Evolutionary conservation across 2,888 invertebrate genomes (phyloP).

Genomic region (Dryobotodes eremita): DNA sequence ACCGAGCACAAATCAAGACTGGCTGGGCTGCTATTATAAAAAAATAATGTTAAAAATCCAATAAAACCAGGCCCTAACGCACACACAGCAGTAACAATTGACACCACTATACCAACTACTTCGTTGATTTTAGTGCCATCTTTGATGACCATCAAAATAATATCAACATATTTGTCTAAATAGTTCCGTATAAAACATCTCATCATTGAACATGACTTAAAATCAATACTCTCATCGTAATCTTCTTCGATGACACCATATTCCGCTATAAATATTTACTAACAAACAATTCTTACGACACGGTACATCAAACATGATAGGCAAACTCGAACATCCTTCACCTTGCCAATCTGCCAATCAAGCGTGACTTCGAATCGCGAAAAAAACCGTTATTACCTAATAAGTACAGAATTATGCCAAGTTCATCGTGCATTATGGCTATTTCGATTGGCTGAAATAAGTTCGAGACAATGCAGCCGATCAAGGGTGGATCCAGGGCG

Average conservation of each 20-base stretch:
- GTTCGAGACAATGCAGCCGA: slow-evolving; percentile 49
- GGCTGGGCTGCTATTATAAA: neutral
- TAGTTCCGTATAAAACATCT: neutral
- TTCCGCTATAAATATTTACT: slow-evolving; percentile 36
- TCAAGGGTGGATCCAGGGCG: no score
- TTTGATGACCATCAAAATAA: neutral
- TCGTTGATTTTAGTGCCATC: neutral
- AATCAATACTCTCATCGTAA: neutral
- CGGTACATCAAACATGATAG: slow-evolving; percentile 57
- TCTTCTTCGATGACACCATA: neutral
- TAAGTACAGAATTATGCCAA: slow-evolving; percentile 73
- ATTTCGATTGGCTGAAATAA: slow-evolving; percentile 55
- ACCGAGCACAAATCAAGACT: neutral
- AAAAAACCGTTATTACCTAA: slow-evolving; percentile 74
- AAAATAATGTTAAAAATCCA: neutral
- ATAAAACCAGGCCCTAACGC: no score
- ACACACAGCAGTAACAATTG: neutral
- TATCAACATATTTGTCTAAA: neutral
- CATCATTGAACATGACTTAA: neutral
- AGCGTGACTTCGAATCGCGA: slow-evolving; percentile 67
- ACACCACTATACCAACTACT: neutral
- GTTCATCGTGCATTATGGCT: slow-evolving; percentile 71
- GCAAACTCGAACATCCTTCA: slow-evolving; percentile 70
- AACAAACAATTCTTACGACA: slow-evolving; percentile 42
- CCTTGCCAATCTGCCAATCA: slow-evolving; percentile 73